A percentile compares a stretch with the other conserved stretches of the same genome.
phyloP scores from a whole-genome alignment of 2,888 invertebrate species.

The Callosobruchus maculatus region DNA sequence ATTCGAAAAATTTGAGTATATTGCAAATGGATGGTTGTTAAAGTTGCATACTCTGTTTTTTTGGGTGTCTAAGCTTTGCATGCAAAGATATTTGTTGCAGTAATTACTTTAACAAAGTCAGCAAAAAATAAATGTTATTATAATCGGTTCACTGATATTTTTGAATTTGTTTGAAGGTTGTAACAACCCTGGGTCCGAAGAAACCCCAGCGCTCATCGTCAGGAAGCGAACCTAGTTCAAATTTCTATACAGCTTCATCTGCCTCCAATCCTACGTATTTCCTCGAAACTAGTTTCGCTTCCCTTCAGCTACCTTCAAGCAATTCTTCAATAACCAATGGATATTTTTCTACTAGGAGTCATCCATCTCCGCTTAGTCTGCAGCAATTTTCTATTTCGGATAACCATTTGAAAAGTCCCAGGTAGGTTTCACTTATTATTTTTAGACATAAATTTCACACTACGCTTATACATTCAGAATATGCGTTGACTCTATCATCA shows the following conservation, averaged over 20 bases:
- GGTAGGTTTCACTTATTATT: not conserved
- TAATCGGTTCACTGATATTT: not conserved
- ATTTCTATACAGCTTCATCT: slow-evolving; percentile 26
- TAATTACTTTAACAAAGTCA: too few relatives aligned
- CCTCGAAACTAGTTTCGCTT: slow-evolving; percentile 74
- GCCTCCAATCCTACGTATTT: slow-evolving; percentile 54
- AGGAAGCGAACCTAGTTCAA: slow-evolving; percentile 37
- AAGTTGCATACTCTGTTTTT: too few relatives aligned
- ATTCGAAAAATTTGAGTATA: too few relatives aligned
- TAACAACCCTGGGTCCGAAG: slow-evolving; percentile 73
- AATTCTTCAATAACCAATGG: slow-evolving; percentile 45
- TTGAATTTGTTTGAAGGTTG: slow-evolving; percentile 56
- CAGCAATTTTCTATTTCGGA: not conserved
- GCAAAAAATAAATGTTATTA: too few relatives aligned
- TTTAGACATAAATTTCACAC: too few relatives aligned
- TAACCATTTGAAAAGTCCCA: not conserved
- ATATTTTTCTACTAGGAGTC: slow-evolving; percentile 40
- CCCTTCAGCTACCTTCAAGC: slow-evolving; percentile 55
- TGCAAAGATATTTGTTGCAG: too few relatives aligned
- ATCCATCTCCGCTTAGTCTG: slow-evolving; percentile 34
- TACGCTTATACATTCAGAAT: too few relatives aligned
- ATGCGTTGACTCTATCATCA: too few relatives aligned
- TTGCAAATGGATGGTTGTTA: too few relatives aligned
- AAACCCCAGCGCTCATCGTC: slow-evolving; percentile 65
- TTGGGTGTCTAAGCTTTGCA: too few relatives aligned